Base-by-base conservation (phyloP, 1,140 invertebrate species). In the Ceratitis capitata region DNA sequence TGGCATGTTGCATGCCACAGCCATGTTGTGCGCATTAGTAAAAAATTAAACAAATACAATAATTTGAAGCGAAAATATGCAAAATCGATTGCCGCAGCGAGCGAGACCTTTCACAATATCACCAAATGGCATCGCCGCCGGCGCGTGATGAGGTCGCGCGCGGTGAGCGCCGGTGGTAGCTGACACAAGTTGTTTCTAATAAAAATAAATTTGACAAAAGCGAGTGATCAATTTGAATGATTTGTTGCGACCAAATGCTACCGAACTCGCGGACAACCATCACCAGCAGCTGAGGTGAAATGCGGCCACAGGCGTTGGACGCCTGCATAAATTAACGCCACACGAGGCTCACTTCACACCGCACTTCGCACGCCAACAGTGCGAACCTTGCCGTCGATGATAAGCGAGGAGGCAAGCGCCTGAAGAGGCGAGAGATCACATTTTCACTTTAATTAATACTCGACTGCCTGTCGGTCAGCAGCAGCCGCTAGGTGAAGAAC, bases 41-140 rank as follows among this genome's bases (percentile, higher is more conserved):
- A 78, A 78, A 78, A 78, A 78, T 78, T 78, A 78, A 78, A 78
- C 69, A 78, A 45, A 78, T 42, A 12, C 69, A 78, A 78, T 78
- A 78, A 78, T 78, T 78, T 78, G 69, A 78, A 78, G 69, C 69
- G 69, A 78, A 78, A 78, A 78, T 78, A 78, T 32, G 69, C 32
- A 45, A 78, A 78, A 78, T 78, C 69, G 69, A 78, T 78, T 78
- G 69, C 39, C 12, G 23, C 23, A 19, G 42, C 39, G 14, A 1
- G 32, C n/a, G n/a, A 78, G n/a, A 78, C 69, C 69, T 78, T 78
- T 78, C 69, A 78, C 69, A 78, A 78, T 78, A 78, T 78, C 69
- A 45, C 39, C n/a, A 42, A 14, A 35, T n/a, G 69, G 39, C 69
- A 78, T 47, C 69, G 5, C 35, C n/a, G n/a, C n/a, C n/a, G n/a